Conservation (phyloP, 2,888 invertebrate species). For the Pterostichus niger region DNA sequence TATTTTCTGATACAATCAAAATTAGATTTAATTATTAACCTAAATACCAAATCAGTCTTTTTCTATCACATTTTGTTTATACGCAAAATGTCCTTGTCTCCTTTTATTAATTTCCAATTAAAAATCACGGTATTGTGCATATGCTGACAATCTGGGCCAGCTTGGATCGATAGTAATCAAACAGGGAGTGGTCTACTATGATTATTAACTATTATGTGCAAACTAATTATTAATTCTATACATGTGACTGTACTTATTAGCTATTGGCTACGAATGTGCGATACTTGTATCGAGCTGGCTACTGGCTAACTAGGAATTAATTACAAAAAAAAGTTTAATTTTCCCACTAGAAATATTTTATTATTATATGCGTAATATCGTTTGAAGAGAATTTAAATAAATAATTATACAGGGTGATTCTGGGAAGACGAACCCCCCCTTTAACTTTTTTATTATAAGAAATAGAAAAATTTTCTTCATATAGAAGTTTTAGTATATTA, state of each 20-base stretch:
- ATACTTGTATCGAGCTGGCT: too few relatives aligned
- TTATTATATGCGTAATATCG: too few relatives aligned
- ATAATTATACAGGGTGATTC: too few relatives aligned
- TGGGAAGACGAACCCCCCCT: too few relatives aligned
- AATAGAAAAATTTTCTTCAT: too few relatives aligned
- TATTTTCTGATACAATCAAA: conserved; percentile 2
- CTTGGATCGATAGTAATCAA: conserved; percentile 49
- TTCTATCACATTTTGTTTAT: neutral
- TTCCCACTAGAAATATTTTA: too few relatives aligned
- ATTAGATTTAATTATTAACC: conserved; percentile 20
- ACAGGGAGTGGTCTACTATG: conserved; percentile 33
- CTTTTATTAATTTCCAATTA: conserved; percentile 56
- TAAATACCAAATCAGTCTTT: conserved; percentile 27
- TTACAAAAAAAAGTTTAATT: too few relatives aligned
- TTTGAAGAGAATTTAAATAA: too few relatives aligned
- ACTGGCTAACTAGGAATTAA: too few relatives aligned
- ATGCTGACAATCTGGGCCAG: conserved; percentile 33
- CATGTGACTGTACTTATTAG: neutral
- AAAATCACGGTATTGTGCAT: conserved; percentile 50
- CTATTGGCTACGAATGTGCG: too few relatives aligned
- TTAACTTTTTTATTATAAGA: too few relatives aligned
- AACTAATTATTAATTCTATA: conserved; percentile 22
- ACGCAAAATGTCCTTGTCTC: conserved; percentile 50
- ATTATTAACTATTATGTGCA: conserved; percentile 9
- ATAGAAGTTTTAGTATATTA: too few relatives aligned